These are phyloP conservation scores for Ornithoptera priamus DNA, from an alignment of 2,888 invertebrate species.

Conservation along the genomic window DNA sequence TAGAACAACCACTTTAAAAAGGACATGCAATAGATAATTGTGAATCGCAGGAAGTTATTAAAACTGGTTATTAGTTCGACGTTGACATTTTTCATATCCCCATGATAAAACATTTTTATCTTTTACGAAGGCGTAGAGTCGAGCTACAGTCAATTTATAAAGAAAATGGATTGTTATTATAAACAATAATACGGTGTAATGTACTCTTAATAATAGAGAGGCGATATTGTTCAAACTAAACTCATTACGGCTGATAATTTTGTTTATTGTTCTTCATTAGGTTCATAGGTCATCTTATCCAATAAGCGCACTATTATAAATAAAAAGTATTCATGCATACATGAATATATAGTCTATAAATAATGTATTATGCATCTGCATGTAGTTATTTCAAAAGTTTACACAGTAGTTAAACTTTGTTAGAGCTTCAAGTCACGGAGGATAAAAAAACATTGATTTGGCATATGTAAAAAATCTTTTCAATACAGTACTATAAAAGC, in stretches of 20 bases:
- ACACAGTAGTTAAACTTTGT: conserved; percentile 1
- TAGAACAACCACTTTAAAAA: too few relatives aligned
- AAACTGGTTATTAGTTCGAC: not conserved
- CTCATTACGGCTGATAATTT: conserved; percentile 8
- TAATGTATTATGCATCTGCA: conserved; percentile 16
- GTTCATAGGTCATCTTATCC: conserved; percentile 16
- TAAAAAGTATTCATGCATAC: not conserved
- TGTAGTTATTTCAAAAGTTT: conserved; percentile 5
- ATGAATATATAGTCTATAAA: conserved; percentile 1
- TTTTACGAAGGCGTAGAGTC: not conserved
- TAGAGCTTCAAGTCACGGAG: conserved; percentile 12
- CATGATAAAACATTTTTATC: not conserved
- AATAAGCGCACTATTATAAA: conserved; percentile 7
- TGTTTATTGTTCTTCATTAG: conserved; percentile 5
- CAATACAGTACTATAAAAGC: conserved; percentile 13
- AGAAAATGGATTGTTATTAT: not conserved
- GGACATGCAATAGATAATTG: too few relatives aligned
- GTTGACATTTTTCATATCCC: not conserved
- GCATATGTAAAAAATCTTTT: conserved; percentile 10
- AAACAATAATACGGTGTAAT: conserved; percentile 1
- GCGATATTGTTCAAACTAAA: not conserved
- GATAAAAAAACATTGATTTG: conserved; percentile 10
- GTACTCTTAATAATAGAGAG: conserved; percentile 1
- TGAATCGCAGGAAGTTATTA: too few relatives aligned
- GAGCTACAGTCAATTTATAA: not conserved